Percentiles rank a stretch among this genome's conserved stretches.
phyloP scores from a whole-genome alignment of 2,113 vertebrate species.

The Archocentrus centrarchus region DNA sequence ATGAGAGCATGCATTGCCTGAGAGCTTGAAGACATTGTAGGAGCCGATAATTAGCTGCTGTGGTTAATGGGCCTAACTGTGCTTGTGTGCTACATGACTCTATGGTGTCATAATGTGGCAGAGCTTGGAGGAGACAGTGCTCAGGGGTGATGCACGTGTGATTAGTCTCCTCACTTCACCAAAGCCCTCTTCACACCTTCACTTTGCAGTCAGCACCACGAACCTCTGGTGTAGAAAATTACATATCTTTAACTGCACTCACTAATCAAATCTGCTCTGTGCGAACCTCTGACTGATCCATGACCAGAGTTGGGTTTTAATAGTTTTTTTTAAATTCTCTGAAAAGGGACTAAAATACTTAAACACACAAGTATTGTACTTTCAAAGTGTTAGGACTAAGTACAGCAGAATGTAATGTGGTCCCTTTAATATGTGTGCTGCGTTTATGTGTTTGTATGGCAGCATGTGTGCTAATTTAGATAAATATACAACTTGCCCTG shows the following conservation, averaged over 20 bases:
- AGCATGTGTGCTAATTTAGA: slow-evolving; percentile 70
- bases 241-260: slow-evolving; percentile 39
- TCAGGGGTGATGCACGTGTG: slow-evolving; percentile 62
- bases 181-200: slow-evolving; percentile 59
- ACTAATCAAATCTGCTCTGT: slow-evolving; percentile 49
- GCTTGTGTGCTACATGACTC: slow-evolving; percentile 59
- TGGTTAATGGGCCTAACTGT: slow-evolving; percentile 79
- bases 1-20: slow-evolving; percentile 72
- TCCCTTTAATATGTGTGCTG: slow-evolving; percentile 41
- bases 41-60: slow-evolving; percentile 81
- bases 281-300: slow-evolving; percentile 44
- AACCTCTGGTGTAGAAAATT: slow-evolving; percentile 54
- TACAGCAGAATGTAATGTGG: slow-evolving; percentile 20
- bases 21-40: slow-evolving; percentile 77
- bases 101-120: slow-evolving; percentile 60
- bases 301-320: slow-evolving; percentile 36
- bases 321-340: slow-evolving; percentile 5
- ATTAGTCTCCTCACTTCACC: slow-evolving; percentile 65
- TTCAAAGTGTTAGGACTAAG: slow-evolving; percentile 12
- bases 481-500: slow-evolving; percentile 75
- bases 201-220: slow-evolving; percentile 28
- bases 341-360: slow-evolving; percentile 3
- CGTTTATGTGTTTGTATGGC: slow-evolving; percentile 46
- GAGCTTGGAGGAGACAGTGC: slow-evolving; percentile 57
- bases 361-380: slow-evolving; percentile 12